Evolutionary conservation across 2,797 vertebrate genomes (phyloP).

Genomic region (Alouatta caraya): DNA sequence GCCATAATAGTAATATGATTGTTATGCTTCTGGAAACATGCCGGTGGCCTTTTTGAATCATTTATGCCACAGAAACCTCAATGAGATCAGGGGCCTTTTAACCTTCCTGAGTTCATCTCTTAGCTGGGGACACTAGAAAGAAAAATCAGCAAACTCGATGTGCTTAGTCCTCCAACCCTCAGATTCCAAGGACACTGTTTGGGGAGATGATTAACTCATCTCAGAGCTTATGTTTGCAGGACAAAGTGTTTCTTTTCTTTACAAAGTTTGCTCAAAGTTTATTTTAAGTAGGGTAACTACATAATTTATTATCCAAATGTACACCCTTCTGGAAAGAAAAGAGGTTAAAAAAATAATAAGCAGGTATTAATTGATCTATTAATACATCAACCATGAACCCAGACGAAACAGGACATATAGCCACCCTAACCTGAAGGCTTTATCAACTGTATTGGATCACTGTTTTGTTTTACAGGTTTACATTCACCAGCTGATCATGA

Average conservation of each 20-base stretch:
- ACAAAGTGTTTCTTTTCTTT: neutral
- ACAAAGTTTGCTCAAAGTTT: slow-evolving; percentile 11
- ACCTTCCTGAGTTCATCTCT: slow-evolving; percentile 5
- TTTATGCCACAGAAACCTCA: slow-evolving; percentile 54
- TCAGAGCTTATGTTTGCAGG: neutral
- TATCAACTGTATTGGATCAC: neutral
- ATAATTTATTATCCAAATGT: neutral
- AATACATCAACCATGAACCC: neutral
- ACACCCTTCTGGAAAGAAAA: neutral
- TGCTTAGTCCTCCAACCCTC: neutral
- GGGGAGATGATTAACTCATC: neutral
- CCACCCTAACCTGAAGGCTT: neutral
- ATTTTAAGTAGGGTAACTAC: neutral
- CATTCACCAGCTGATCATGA: slow-evolving; percentile 12
- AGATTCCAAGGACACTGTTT: neutral
- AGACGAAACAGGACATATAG: neutral
- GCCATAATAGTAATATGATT: slow-evolving; percentile 79
- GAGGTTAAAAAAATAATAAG: slow-evolving; percentile 32
- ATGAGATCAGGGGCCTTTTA: neutral
- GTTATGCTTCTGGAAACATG: slow-evolving; percentile 55
- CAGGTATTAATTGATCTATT: neutral
- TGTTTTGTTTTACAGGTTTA: neutral
- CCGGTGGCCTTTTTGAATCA: slow-evolving; percentile 64
- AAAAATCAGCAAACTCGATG: neutral
- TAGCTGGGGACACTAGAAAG: neutral